phyloP scores from a whole-genome alignment of 2,113 vertebrate genomes.

The Willisornis vidua region DNA sequence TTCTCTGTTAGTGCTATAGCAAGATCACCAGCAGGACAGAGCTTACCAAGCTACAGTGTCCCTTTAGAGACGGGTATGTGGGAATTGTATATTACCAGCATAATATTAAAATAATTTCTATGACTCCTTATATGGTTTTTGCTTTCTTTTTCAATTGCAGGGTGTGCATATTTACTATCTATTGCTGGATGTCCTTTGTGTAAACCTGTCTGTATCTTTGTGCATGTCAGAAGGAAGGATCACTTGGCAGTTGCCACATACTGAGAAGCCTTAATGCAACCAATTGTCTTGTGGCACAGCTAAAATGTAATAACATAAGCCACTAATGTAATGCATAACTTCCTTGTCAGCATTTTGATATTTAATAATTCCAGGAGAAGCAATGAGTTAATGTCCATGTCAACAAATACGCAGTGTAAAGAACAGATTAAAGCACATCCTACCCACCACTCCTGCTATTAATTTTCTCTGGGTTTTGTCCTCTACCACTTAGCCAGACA shows the following conservation, averaged over 20 bases:
- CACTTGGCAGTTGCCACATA: neutral
- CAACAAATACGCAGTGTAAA: neutral
- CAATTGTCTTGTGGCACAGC: neutral
- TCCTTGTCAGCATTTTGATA: neutral
- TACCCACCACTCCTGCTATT: neutral
- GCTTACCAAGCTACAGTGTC: constrained; percentile 87
- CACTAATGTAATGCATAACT: neutral
- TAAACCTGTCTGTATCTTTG: neutral
- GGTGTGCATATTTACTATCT: neutral
- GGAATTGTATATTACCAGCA: neutral
- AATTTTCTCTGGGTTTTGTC: neutral
- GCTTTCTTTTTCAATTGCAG: neutral
- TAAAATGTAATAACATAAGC: neutral
- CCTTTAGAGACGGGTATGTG: constrained; percentile 86
- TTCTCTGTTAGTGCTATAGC: constrained; percentile 85
- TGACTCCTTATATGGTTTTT: neutral
- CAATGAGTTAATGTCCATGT: neutral
- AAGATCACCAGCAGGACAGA: constrained; percentile 75
- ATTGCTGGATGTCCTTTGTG: neutral
- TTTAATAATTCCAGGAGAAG: neutral
- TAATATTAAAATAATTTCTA: neutral
- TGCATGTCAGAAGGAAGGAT: neutral
- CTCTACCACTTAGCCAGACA: neutral
- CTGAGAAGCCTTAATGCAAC: neutral
- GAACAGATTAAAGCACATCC: neutral